These are phyloP conservation scores for Amphibalanus amphitrite DNA, from an alignment of 1,140 invertebrate genomes.

Conservation along the genomic window DNA sequence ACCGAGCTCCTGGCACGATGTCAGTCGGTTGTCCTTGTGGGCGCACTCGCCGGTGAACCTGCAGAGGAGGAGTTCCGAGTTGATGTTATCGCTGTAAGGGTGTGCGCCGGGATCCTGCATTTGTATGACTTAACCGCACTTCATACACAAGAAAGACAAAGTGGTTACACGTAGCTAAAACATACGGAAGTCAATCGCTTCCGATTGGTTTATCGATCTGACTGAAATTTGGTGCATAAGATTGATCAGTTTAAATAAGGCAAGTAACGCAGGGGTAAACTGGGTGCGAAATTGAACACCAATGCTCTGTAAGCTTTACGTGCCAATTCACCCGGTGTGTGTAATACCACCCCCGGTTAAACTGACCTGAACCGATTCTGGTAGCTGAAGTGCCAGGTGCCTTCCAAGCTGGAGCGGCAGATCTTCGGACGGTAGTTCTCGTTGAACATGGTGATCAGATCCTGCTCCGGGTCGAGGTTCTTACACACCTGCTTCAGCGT, in stretches of 20 bases:
- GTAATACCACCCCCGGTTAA: too few species aligned
- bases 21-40: constrained; percentile 68
- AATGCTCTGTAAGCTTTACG: too few species aligned
- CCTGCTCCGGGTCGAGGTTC: constrained; percentile 51
- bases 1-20: constrained; percentile 86
- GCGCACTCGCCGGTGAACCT: constrained; percentile 79
- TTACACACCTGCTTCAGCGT: constrained; percentile 57
- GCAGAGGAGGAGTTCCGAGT: constrained; percentile 43
- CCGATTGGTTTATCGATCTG: not conserved
- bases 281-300: too few species aligned
- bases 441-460: constrained; percentile 62
- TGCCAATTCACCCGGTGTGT: too few species aligned
- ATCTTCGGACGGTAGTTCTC: constrained; percentile 81
- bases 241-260: too few species aligned
- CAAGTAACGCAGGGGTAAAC: too few species aligned
- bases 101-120: too few species aligned
- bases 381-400: constrained; percentile 88
- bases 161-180: not conserved
- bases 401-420: constrained; percentile 78
- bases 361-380: constrained; percentile 30
- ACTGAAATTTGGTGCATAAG: not conserved
- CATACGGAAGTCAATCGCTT: not conserved
- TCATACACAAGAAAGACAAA: not conserved
- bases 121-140: not conserved
- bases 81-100: too few species aligned